A percentile compares a stretch with the other conserved stretches of the same genome.
phyloP scores from a whole-genome alignment of 1,140 invertebrate genomes.

The Octopus sinensis region DNA sequence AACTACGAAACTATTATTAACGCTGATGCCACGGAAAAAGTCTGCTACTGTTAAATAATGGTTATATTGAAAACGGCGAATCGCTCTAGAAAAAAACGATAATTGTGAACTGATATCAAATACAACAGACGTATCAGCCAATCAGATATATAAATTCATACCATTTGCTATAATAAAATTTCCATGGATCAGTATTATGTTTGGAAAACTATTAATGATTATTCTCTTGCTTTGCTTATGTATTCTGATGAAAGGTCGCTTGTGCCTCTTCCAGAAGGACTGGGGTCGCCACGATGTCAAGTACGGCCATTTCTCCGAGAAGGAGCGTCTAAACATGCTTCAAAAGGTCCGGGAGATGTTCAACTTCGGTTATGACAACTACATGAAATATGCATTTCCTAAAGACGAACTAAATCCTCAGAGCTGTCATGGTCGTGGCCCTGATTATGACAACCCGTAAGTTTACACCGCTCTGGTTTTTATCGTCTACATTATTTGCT shows the following conservation, averaged over 20 bases:
- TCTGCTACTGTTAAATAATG: too few relatives aligned
- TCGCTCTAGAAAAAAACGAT: too few relatives aligned
- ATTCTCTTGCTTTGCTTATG: background rate
- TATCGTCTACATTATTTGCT: too few relatives aligned
- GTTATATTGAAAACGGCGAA: too few relatives aligned
- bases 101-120: too few relatives aligned
- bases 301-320: constrained; percentile 57
- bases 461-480: constrained; percentile 13
- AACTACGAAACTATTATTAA: too few relatives aligned
- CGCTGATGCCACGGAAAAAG: too few relatives aligned
- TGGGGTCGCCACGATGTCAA: constrained; percentile 57
- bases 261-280: constrained; percentile 46
- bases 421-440: constrained; percentile 62
- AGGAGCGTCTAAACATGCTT: constrained; percentile 50
- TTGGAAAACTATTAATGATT: background rate
- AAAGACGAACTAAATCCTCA: constrained; percentile 65
- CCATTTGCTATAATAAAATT: background rate
- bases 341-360: constrained; percentile 61
- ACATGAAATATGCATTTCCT: constrained; percentile 65
- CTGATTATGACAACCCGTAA: constrained; percentile 67
- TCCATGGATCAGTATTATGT: constrained; percentile 9
- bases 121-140: too few relatives aligned
- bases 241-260: background rate
- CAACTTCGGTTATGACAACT: constrained; percentile 63
- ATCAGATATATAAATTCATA: too few relatives aligned